Evolutionary conservation across 2,797 vertebrate genomes (phyloP), one percentile per base, ranked within the genome.

Genomic region (Acipenser oxyrinchus): DNA sequence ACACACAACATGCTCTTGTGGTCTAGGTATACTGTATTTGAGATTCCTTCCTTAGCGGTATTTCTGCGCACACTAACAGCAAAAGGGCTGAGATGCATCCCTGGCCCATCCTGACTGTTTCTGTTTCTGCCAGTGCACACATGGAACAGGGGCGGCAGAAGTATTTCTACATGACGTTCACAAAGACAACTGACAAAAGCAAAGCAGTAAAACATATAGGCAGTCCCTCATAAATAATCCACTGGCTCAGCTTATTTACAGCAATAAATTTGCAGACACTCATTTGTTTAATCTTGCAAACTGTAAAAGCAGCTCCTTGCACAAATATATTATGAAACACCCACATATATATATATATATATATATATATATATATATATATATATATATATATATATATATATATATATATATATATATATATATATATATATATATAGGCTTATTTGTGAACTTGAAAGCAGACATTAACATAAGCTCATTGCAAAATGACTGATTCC

Each of bases 1-100:
- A 92, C 87, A 94, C 92, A 88, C 86, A 90, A 92, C 90, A 88
- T 84, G 88, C 88, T 92, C 86, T 90, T 89, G 91, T 90, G 86
- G 91, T 93, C 89, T 93, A 87, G 75, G 81, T 88, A 79, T 86
- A 87, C 77, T 77, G 84, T 83, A 90, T 82, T 82, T 52, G 66
- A 49, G 81, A 78, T 82, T 82, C 76, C 79, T 90, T 88, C 87
- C 77, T 81, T 83, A 81, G 52, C 52, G 6, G 52, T 10, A 75
- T 75, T 74, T 76, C 73, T 78, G 76, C 13, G 49, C 73, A 76
- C 73, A 75, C 62, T 66, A 73, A 63, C 66, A 69, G 71, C 67
- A 57, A 70, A 65, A 65, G 75, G 79, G 73, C 74, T 72, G 74
- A 55, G 76, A 76, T 70, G 78, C 76, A 70, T 15, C 68, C 74